Evolutionary conservation across 2,888 invertebrate genomes (phyloP).

Genomic region (Furcula furcula): DNA sequence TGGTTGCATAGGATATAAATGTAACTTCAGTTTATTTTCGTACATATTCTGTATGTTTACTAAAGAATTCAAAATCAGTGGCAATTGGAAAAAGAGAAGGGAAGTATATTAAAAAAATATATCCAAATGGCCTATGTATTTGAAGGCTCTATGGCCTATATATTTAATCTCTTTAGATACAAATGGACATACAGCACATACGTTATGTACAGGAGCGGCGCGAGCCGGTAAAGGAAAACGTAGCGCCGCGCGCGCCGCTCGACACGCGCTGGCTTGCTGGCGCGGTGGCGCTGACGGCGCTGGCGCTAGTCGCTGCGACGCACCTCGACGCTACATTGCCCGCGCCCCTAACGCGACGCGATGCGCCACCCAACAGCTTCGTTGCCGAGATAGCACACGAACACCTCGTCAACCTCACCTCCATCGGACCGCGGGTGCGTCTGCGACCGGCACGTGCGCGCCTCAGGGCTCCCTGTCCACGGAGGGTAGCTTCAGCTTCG

Average conservation of each 20-base stretch:
- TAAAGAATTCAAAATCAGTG: too few species aligned
- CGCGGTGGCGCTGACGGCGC: slow-evolving; percentile 73
- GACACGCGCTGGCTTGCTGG: slow-evolving; percentile 65
- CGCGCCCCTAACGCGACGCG: slow-evolving; percentile 53
- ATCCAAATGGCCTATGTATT: too few species aligned
- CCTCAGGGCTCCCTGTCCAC: too few species aligned
- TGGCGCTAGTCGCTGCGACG: slow-evolving; percentile 73
- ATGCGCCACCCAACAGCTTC: slow-evolving; percentile 40
- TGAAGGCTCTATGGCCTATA: too few species aligned
- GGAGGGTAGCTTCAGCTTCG: too few species aligned
- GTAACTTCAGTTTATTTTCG: too few species aligned
- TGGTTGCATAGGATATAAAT: too few species aligned
- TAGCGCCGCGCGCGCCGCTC: slow-evolving; percentile 31
- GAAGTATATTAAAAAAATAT: too few species aligned
- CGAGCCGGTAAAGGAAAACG: slow-evolving; percentile 50
- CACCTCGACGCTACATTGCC: slow-evolving; percentile 82
- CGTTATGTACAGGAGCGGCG: slow-evolving; percentile 10
- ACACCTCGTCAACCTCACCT: slow-evolving; percentile 83
- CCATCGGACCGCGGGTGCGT: slow-evolving; percentile 80
- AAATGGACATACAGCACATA: too few species aligned
- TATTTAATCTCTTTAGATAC: too few species aligned
- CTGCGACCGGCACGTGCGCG: background rate
- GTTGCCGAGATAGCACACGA: slow-evolving; percentile 83
- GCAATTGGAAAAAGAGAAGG: too few species aligned
- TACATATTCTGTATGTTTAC: too few species aligned